A percentile compares a stretch with the other conserved stretches of the same genome.
Conservation (phyloP, 2,888 invertebrate genomes). For the Acleris holmiana region DNA sequence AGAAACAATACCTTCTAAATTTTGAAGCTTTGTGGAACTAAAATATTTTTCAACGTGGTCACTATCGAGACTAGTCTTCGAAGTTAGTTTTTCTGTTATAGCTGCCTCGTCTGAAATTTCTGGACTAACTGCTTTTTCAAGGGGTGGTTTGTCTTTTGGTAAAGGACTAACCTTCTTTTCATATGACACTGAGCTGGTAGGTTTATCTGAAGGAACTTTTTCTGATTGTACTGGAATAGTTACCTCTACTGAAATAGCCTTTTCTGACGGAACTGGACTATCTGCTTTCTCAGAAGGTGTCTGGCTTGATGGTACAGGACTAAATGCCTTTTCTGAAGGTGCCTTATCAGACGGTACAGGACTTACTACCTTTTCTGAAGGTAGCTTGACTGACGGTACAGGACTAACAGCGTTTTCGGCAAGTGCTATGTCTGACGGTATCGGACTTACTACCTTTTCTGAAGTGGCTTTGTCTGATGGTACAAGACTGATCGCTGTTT, state of each 20-base stretch:
- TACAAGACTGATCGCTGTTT: too few species aligned
- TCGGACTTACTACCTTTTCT: slow-evolving; percentile 30
- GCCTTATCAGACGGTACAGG: neutral
- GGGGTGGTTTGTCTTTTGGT: slow-evolving; percentile 5
- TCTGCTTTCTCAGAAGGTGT: neutral
- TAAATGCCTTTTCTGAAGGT: neutral
- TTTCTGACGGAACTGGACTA: slow-evolving; percentile 4
- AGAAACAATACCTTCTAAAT: slow-evolving; percentile 21
- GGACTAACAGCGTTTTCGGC: slow-evolving; percentile 6
- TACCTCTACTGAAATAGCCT: neutral
- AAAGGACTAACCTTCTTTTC: slow-evolving; percentile 31
- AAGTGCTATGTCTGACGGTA: neutral
- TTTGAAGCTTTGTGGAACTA: neutral
- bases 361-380: slow-evolving; percentile 3
- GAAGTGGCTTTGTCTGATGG: neutral
- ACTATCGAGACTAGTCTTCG: too few species aligned
- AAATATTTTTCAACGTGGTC: slow-evolving; percentile 2
- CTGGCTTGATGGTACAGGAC: slow-evolving; percentile 1
- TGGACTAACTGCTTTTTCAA: slow-evolving; percentile 15
- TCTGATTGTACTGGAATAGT: neutral
- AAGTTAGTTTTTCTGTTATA: neutral
- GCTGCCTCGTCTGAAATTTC: neutral
- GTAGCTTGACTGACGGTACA: neutral
- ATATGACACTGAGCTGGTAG: too few species aligned
- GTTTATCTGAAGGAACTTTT: neutral